Evolutionary conservation across 2,113 vertebrate genomes (phyloP), one percentile per base, ranked within the genome.

Genomic region (Ammodytes dubius): DNA sequence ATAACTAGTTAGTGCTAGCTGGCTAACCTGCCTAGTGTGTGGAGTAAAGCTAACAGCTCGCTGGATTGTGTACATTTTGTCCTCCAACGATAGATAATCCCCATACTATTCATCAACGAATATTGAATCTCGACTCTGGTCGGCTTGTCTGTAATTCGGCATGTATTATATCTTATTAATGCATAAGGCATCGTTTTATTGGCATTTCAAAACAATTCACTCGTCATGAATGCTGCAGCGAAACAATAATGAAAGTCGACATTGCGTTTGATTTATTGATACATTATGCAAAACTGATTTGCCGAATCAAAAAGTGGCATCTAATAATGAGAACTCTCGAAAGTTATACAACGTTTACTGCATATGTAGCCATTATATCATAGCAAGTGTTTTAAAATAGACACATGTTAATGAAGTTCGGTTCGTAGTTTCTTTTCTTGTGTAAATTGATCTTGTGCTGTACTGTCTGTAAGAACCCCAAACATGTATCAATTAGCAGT

Each of bases 251-350:
- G 27, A 13, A 61, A 35, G 7, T 39, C 19, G 17, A 69, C 0
- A 49, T 53, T 37, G 7, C 40, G 5, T 50, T 10, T 14, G 0
- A 40, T 5, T 6, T 6, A 35, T 7, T 39, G 5, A 7, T 47
- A 50, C 4, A 15, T 46, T 5, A 12, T 11, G 39, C 5, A 43
- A 59, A 60, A 57, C 12, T 47, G 6, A 0, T 0, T 43, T 57
- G 50, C 81, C 61, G 74, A 83, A 68, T 66, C 67, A 6, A 70
- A 70, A 6, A 39, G 35, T 35, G 46, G 3, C 10, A 14, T 0
- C 1, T 1, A 43, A 6, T 0, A 0, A 60, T 27, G 5, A 19
- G 1, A 76, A 12, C 0, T 7, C 0, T 49, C 0, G 6, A 45
- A 42, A 3, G 4, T 14, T 6, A 7, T 0, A 37, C 1, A 4